These are phyloP conservation scores for Trididemnum miniatum DNA, from an alignment of 23 tunicate genomes.

Conservation along the genomic window DNA sequence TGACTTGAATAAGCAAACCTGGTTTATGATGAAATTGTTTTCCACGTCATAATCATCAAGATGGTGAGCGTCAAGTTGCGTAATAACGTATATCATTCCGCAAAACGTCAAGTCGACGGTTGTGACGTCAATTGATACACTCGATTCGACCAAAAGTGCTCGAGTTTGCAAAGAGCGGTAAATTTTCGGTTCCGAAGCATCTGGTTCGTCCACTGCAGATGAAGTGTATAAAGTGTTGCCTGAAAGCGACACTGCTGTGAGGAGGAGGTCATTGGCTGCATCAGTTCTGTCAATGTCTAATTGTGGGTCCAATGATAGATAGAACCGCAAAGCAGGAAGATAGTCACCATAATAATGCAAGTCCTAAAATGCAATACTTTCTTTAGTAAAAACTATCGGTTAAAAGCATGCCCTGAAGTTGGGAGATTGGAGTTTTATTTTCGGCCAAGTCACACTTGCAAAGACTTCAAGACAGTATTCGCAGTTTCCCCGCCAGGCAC, in stretches of 20 bases:
- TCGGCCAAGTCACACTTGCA: no score
- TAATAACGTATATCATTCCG: conserved; percentile 27
- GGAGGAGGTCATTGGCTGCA: conserved; percentile 22
- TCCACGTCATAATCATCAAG: conserved; percentile 8
- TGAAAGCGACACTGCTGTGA: neutral
- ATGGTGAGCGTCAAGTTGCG: conserved; percentile 36
- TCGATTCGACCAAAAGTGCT: conserved; percentile 1
- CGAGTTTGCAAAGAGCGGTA: neutral
- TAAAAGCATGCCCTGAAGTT: neutral
- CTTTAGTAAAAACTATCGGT: neutral
- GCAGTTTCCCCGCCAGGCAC: no score
- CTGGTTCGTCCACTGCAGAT: neutral
- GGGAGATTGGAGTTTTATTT: neutral
- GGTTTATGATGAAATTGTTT: conserved; percentile 15
- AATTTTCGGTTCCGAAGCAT: neutral
- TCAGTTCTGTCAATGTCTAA: conserved; percentile 1
- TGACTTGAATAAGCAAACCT: no score
- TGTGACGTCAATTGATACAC: neutral
- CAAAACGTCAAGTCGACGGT: conserved; percentile 21
- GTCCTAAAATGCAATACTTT: neutral
- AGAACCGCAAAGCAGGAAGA: conserved; percentile 21
- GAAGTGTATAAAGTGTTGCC: conserved; percentile 13
- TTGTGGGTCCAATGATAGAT: conserved; percentile 15
- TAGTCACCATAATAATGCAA: neutral
- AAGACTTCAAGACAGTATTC: no score